These are phyloP conservation scores for Leptatherina wallacei DNA, from an alignment of 2,797 vertebrate genomes.

Conservation along the genomic window DNA sequence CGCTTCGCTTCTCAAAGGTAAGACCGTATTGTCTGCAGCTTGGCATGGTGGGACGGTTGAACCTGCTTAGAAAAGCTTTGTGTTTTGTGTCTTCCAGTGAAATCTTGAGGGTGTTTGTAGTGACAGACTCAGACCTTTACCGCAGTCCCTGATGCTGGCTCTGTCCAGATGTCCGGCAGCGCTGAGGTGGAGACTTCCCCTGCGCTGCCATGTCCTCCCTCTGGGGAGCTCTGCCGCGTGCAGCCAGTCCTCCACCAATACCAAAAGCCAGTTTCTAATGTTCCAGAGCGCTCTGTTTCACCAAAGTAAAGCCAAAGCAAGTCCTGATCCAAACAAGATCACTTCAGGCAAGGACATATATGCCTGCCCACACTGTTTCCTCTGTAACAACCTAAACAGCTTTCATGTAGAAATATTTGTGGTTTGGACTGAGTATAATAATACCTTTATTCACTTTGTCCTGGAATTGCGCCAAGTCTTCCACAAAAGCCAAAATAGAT, in stretches of 20 bases:
- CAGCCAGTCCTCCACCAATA: slow-evolving; percentile 42
- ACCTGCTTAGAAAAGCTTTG: slow-evolving; percentile 34
- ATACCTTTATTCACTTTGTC: not conserved
- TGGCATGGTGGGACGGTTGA: not conserved
- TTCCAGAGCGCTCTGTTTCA: slow-evolving; percentile 66
- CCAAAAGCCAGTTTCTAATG: slow-evolving; percentile 47
- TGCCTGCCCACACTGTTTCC: slow-evolving; percentile 15
- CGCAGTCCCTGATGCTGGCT: slow-evolving; percentile 50
- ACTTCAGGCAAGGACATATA: slow-evolving; percentile 72
- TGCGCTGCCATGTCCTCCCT: slow-evolving; percentile 45
- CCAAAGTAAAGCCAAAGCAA: slow-evolving; percentile 69
- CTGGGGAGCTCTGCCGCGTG: slow-evolving; percentile 33
- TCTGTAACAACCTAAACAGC: not conserved
- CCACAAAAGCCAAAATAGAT: slow-evolving; percentile 7
- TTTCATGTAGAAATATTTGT: not conserved
- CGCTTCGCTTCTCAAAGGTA: not conserved
- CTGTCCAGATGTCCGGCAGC: slow-evolving; percentile 50
- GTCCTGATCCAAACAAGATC: slow-evolving; percentile 68
- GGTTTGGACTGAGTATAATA: not conserved
- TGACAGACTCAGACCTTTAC: slow-evolving; percentile 50
- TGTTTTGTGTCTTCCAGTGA: slow-evolving; percentile 71
- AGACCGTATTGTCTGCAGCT: not conserved
- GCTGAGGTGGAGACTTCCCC: slow-evolving; percentile 58
- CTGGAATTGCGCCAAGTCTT: not conserved
- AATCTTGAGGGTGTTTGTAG: slow-evolving; percentile 55